Base-by-base conservation (phyloP, 1,140 invertebrate genomes). In the Spodoptera litura region DNA sequence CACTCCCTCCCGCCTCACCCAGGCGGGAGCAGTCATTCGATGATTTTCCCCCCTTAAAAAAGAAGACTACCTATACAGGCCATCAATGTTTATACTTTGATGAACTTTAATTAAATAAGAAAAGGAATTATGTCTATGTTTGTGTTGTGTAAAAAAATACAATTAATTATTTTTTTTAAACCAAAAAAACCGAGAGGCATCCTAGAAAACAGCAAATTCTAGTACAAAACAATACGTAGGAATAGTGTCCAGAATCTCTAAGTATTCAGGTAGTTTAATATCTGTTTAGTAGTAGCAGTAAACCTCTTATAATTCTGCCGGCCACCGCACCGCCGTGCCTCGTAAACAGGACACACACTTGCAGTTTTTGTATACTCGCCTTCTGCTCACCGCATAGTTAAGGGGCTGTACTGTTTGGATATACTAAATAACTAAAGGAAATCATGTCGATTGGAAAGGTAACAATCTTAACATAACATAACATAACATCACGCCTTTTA, bases 361-460 rank as follows among this genome's bases (percentile, higher is more conserved):
- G 68, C 70, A 78, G 79, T 81, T 81, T 81, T 81, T 81, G 79
- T 78, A 51, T 76, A 59, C 38, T 15, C 59, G 71, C 31, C 68
- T 59, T 64, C 66, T 81, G 79, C 74, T 81, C 79, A 81, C 79
- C 68, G 79, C 79, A 81, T 78, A 78, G 68, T 81, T 81, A 81
- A 81, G 79, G 79, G 59, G 70, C n/a, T 13, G 44, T 44, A 5
- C 27, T 11, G 25, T 52, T 3, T 20, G 31, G 31, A 31, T 31
- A 31, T 0, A 31, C 31, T n/a, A n/a, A n/a, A n/a, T n/a, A n/a
- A n/a, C n/a, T 31, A 31, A 3, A 31, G 5, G 52, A 13, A 10
- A n/a, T 3, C 3, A 11, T 53, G 52, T 6, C 8, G 52, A 15
- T 15, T 55, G 52, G 12, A 55, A 15, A 55, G 13, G n/a, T n/a